Percentiles rank a stretch among this genome's conserved stretches.
These are phyloP conservation scores for Hyposmocoma kahamanoa DNA, from an alignment of 1,140 invertebrate species.

Conservation along the genomic window DNA sequence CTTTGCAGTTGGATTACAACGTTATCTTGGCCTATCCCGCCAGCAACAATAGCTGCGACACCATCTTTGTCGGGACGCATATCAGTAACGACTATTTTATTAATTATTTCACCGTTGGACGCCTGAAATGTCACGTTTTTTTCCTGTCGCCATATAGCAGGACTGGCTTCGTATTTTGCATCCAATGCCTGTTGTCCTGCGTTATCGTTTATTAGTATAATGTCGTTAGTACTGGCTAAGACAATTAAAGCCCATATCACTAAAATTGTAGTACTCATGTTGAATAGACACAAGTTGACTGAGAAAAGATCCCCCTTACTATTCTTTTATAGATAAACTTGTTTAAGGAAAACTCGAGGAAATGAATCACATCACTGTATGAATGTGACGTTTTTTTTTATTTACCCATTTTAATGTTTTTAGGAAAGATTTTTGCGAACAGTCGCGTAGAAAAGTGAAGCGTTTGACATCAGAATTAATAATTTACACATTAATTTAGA, in stretches of 20 bases:
- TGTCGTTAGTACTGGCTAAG: conserved; percentile 28
- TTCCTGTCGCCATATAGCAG: conserved; percentile 49
- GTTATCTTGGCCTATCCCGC: conserved; percentile 41
- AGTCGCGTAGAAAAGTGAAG: too few species aligned
- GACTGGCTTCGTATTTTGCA: conserved; percentile 38
- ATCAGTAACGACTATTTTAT: conserved; percentile 40
- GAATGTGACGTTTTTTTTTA: too few species aligned
- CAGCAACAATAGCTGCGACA: conserved; percentile 42
- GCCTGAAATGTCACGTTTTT: conserved; percentile 44
- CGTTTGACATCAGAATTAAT: too few species aligned
- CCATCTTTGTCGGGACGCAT: conserved; percentile 50
- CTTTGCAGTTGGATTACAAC: conserved; percentile 59
- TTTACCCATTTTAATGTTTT: too few species aligned
- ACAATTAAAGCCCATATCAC: conserved; percentile 28
- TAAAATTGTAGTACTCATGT: conserved; percentile 35
- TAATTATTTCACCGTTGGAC: conserved; percentile 42
- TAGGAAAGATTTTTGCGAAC: too few species aligned
- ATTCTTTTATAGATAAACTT: conserved; percentile 23
- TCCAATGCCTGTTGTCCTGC: too few species aligned
- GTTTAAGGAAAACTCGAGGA: conserved; percentile 48
- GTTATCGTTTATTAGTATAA: too few species aligned
- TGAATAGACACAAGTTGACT: conserved; percentile 19
- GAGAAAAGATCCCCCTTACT: conserved; percentile 4
- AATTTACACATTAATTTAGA: too few species aligned
- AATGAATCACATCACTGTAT: conserved; percentile 7